Evolutionary conservation across 2,888 invertebrate species (phyloP).

Genomic region (Silvanus unidentatus): DNA sequence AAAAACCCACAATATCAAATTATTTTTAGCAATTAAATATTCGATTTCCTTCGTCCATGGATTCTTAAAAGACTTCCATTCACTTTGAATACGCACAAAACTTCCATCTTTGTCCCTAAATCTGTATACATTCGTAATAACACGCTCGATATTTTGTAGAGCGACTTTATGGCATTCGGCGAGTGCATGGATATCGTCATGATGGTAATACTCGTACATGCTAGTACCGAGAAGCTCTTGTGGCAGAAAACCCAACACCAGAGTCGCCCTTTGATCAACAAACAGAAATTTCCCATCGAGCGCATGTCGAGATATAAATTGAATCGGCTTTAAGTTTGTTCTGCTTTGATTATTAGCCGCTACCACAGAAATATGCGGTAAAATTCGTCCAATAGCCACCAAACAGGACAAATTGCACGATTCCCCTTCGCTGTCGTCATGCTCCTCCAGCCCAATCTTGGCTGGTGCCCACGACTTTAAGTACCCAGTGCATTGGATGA

Average conservation of each 20-base stretch:
- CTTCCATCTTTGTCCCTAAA: slow-evolving; percentile 76
- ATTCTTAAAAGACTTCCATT: slow-evolving; percentile 85
- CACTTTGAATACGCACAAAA: slow-evolving; percentile 69
- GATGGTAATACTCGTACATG: slow-evolving; percentile 87
- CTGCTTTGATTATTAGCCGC: slow-evolving; percentile 35
- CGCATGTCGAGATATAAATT: slow-evolving; percentile 80
- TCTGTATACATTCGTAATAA: slow-evolving; percentile 67
- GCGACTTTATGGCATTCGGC: slow-evolving; percentile 80
- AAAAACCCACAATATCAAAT: slow-evolving; percentile 58
- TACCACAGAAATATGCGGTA: slow-evolving; percentile 55
- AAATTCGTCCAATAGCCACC: slow-evolving; percentile 78
- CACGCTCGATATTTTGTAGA: slow-evolving; percentile 56
- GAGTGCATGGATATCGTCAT: slow-evolving; percentile 70
- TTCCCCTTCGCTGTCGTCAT: slow-evolving; percentile 57
- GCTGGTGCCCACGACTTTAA: slow-evolving; percentile 86
- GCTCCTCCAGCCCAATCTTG: slow-evolving; percentile 65
- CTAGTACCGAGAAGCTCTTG: slow-evolving; percentile 90
- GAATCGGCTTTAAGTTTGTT: slow-evolving; percentile 56
- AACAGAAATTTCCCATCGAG: slow-evolving; percentile 89
- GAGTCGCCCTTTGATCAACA: slow-evolving; percentile 86
- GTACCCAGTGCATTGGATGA: slow-evolving; percentile 90
- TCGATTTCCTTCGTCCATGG: slow-evolving; percentile 96
- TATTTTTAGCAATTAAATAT: slow-evolving; percentile 82
- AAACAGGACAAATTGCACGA: slow-evolving; percentile 75
- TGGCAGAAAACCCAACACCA: slow-evolving; percentile 84